Conservation (phyloP, 2,888 invertebrate genomes). For the Notodonta ziczac region DNA sequence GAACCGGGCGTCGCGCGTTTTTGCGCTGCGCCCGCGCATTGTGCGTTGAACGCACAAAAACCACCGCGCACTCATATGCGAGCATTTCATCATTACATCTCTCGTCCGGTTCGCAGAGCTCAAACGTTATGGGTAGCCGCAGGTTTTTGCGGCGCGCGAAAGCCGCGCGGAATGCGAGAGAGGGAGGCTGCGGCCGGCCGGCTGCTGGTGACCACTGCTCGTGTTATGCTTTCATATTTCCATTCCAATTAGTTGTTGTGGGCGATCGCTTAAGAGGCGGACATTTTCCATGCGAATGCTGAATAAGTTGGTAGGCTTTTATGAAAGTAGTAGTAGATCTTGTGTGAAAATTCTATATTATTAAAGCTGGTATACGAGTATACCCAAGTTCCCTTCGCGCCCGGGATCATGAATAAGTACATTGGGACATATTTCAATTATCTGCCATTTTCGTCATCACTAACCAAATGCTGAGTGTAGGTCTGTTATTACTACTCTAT, state of each 20-base stretch:
- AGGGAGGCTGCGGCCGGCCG: neutral
- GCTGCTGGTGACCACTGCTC: neutral
- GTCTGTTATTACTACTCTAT: no score
- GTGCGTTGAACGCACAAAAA: slow-evolving; percentile 1
- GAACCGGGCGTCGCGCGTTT: slow-evolving; percentile 6
- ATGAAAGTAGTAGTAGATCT: neutral
- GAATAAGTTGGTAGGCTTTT: neutral
- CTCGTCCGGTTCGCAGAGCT: slow-evolving; percentile 7
- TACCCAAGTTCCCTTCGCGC: no score
- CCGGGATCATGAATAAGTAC: no score
- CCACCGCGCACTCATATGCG: neutral
- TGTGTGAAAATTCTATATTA: neutral
- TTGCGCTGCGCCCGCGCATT: slow-evolving; percentile 8
- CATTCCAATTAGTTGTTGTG: slow-evolving; percentile 5
- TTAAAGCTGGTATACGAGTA: neutral
- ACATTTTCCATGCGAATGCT: neutral
- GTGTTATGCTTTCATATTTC: slow-evolving; percentile 11
- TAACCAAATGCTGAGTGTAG: no score
- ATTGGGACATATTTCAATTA: no score
- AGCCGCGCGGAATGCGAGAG: slow-evolving; percentile 3
- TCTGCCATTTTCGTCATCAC: no score
- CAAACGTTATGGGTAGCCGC: neutral
- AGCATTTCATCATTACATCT: slow-evolving; percentile 4
- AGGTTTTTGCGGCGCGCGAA: slow-evolving; percentile 1
- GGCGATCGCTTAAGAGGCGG: neutral